These are phyloP conservation scores for Thaumatotibia leucotreta DNA, from an alignment of 1,140 invertebrate species.

Conservation along the genomic window DNA sequence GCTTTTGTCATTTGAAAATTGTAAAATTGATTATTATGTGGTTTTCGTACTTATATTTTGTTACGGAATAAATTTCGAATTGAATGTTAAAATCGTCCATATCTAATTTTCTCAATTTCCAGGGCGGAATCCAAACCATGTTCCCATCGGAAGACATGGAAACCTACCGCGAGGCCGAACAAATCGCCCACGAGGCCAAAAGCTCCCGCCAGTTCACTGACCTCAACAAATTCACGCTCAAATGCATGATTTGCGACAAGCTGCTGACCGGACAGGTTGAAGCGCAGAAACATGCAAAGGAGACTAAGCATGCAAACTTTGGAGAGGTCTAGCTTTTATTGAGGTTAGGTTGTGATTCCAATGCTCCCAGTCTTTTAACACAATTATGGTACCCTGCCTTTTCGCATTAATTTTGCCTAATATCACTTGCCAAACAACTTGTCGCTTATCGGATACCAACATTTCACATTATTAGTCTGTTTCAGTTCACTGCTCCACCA, in stretches of 20 bases:
- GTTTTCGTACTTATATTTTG: too few relatives aligned
- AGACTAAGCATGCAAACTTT: conserved; percentile 91
- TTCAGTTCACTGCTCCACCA: too few relatives aligned
- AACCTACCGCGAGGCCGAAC: conserved; percentile 86
- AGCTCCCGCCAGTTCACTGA: conserved; percentile 93
- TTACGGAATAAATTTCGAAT: too few relatives aligned
- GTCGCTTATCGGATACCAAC: too few relatives aligned
- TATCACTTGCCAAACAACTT: too few relatives aligned
- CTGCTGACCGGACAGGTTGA: conserved; percentile 86
- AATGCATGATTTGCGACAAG: conserved; percentile 87
- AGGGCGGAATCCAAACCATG: conserved; percentile 86
- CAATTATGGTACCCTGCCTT: too few relatives aligned
- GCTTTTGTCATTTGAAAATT: too few relatives aligned
- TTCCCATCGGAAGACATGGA: conserved; percentile 86
- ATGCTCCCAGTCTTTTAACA: background rate
- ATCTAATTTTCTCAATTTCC: conserved; percentile 32
- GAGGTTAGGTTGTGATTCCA: background rate
- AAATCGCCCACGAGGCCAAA: conserved; percentile 91
- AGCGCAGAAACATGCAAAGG: conserved; percentile 89
- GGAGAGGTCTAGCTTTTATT: conserved; percentile 89
- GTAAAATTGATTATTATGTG: too few relatives aligned
- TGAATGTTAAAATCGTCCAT: background rate
- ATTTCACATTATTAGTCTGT: too few relatives aligned
- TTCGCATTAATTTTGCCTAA: too few relatives aligned
- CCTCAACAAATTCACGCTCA: conserved; percentile 89